Percentiles rank a stretch among this genome's conserved stretches.
These are phyloP conservation scores for Lordiphosa fenestrarum DNA, from an alignment of 2,888 invertebrate species.

Conservation along the genomic window DNA sequence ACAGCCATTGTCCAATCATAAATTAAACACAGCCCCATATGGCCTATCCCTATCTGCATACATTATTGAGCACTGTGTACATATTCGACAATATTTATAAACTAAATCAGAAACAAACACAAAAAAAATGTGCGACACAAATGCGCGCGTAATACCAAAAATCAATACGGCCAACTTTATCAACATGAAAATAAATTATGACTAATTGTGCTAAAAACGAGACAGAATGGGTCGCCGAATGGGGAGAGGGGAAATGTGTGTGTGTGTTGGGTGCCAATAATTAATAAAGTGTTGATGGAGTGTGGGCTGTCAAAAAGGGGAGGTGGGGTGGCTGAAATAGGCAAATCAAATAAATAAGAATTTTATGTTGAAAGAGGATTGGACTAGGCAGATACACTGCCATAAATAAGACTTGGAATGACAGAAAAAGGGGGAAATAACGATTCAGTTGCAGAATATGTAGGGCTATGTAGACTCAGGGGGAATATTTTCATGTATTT, in stretches of 20 bases:
- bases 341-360: conserved; percentile 24
- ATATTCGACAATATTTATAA: conserved; percentile 47
- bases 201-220: conserved; percentile 75
- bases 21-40: conserved; percentile 59
- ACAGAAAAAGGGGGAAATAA: too few species aligned
- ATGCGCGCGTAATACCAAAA: conserved; percentile 59
- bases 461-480: too few species aligned
- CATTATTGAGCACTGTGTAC: neutral
- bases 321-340: conserved; percentile 5
- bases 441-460: too few species aligned
- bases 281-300: conserved; percentile 55
- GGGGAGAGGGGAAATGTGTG: neutral
- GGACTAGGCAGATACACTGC: conserved; percentile 7
- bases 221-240: conserved; percentile 40
- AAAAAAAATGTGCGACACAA: conserved; percentile 45
- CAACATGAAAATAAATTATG: conserved; percentile 65
- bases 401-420: neutral
- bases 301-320: conserved; percentile 6
- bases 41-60: conserved; percentile 31
- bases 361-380: neutral
- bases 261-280: conserved; percentile 39
- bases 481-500: too few species aligned
- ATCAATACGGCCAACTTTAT: conserved; percentile 66
- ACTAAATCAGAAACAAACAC: conserved; percentile 61
- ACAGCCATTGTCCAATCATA: conserved; percentile 53